Evolutionary conservation across 1,140 invertebrate species (phyloP).

Genomic region (Brachionus calyciflorus): DNA sequence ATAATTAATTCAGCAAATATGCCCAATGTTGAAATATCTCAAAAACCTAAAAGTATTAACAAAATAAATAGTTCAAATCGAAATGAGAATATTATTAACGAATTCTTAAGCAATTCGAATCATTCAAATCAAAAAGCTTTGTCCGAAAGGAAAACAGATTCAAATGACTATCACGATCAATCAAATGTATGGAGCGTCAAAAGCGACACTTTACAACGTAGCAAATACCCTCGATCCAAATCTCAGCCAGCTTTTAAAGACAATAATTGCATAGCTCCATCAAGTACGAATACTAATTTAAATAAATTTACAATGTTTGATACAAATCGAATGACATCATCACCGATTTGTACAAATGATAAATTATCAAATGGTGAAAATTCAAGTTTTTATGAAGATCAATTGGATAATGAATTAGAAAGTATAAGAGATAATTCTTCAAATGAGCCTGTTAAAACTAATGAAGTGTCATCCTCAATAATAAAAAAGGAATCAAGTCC

Average conservation of each 20-base stretch:
- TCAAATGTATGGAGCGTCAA: not conserved
- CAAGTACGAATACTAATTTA: slow-evolving; percentile 12
- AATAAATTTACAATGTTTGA: not conserved
- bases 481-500: not conserved
- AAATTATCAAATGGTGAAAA: slow-evolving; percentile 27
- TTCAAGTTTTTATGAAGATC: slow-evolving; percentile 46
- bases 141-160: not conserved
- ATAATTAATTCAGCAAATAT: slow-evolving; percentile 26
- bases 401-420: slow-evolving; percentile 42
- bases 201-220: not conserved
- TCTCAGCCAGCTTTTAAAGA: slow-evolving; percentile 43
- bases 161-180: not conserved
- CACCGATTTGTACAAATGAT: slow-evolving; percentile 1
- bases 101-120: not conserved
- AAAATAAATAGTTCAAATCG: not conserved
- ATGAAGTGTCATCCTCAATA: not conserved
- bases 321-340: not conserved
- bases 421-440: not conserved
- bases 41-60: not conserved
- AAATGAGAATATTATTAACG: not conserved
- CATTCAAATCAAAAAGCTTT: not conserved
- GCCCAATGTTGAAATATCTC: not conserved
- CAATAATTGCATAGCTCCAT: not conserved
- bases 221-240: slow-evolving; percentile 31
- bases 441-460: not conserved